Base-by-base conservation (phyloP, 2,113 vertebrate species). In the Cavia aperea region DNA sequence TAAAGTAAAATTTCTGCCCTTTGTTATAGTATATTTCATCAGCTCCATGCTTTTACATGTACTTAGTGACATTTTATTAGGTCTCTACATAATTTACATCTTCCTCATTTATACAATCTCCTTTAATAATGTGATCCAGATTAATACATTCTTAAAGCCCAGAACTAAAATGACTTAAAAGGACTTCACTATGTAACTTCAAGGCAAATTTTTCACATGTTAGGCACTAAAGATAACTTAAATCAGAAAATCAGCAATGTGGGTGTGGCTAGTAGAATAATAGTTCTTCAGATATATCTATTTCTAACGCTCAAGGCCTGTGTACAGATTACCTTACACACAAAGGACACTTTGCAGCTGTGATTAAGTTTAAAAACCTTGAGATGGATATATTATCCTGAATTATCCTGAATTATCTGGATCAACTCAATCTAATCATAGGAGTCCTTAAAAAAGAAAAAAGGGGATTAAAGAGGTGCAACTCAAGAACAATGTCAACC, bases 21-120 rank as follows among this genome's bases (percentile, higher is more conserved):
- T 97, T 94, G 86, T 96, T 96, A 95, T 39, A 29, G 58, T 81
- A 49, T 66, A 94, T 97, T 97, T 97, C 95, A 93, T 95, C 96
- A 97, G 94, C 66, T 86, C 46, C 10, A 9, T 36, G 83, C 58
- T 96, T 97, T 97, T 94, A 97, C n/a, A 70, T 85, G 68, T 84
- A 62, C 46, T 94, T 43, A 94, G 73, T 95, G 97, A 96, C 95
- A 97, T 96, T 95, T 94, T 92, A 97, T 93, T 81, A 54, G 89
- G 54, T 95, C 82, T 95, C 87, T 86, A 92, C 72, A 78, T 93
- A 91, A 97, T 96, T 96, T 95, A 94, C 13, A 58, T 56, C 88
- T 92, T 94, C 92, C 60, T 95, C 68, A 89, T 86, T 95, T 86
- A 95, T 14, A 73, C 4, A 86, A 14, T 62, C 60, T 51, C 94